Conservation (phyloP, 2,888 invertebrate genomes). For the Sinotaia quadrata region DNA sequence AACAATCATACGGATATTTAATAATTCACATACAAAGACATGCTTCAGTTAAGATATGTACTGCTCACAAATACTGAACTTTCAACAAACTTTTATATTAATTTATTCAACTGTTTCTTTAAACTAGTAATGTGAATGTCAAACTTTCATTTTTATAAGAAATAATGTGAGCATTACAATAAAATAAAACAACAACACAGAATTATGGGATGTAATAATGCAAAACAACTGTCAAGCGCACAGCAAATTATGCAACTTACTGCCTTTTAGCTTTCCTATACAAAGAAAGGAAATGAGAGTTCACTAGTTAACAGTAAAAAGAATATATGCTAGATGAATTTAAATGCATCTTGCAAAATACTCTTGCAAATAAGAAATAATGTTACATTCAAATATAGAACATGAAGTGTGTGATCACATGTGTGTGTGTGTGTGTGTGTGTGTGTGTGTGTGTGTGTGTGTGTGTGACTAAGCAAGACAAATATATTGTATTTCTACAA, state of each 20-base stretch:
- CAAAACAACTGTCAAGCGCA: slow-evolving; percentile 3
- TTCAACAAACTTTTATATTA: no score
- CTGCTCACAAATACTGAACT: no score
- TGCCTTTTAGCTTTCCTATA: slow-evolving; percentile 15
- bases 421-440: no score
- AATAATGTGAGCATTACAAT: background rate
- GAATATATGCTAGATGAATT: background rate
- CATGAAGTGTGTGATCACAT: background rate
- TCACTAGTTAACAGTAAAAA: background rate
- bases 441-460: no score
- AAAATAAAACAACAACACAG: background rate
- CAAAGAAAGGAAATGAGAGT: background rate
- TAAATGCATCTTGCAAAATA: background rate
- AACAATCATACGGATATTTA: no score
- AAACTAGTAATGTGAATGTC: no score
- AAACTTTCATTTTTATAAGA: no score
- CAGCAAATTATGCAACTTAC: slow-evolving; percentile 9
- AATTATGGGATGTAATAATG: slow-evolving; percentile 1
- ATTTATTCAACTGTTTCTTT: no score
- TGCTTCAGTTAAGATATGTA: no score
- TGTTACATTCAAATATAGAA: background rate
- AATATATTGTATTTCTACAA: no score
- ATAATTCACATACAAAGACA: no score
- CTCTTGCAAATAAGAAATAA: background rate
- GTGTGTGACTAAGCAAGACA: no score